Evolutionary conservation across 2,888 invertebrate genomes (phyloP).

Genomic region (Girardia tigrina): DNA sequence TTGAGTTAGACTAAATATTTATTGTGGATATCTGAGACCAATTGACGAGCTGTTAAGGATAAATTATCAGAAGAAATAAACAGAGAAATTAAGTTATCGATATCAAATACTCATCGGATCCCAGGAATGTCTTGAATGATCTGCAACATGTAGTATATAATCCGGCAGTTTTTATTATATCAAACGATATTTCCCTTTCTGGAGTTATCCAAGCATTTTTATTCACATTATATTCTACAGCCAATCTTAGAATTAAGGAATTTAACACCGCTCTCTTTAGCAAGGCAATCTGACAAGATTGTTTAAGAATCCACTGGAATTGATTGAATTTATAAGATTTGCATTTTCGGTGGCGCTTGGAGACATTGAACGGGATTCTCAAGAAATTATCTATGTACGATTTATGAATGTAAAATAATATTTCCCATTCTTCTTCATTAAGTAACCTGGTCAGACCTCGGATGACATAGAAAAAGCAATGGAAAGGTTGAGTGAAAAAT

Average conservation of each 20-base stretch:
- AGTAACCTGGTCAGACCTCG: slow-evolving; percentile 25
- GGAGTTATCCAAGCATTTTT: slow-evolving; percentile 69
- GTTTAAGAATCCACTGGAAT: slow-evolving; percentile 62
- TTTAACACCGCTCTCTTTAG: slow-evolving; percentile 60
- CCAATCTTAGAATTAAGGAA: slow-evolving; percentile 69
- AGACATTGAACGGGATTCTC: background rate
- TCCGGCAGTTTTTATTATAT: slow-evolving; percentile 70
- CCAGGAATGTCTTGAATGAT: slow-evolving; percentile 50
- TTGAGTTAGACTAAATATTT: slow-evolving; percentile 52
- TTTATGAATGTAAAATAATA: slow-evolving; percentile 24
- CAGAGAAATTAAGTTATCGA: slow-evolving; percentile 77
- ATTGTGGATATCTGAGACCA: slow-evolving; percentile 46
- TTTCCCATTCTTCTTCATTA: slow-evolving; percentile 29
- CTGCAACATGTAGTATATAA: slow-evolving; percentile 44
- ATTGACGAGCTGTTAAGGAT: slow-evolving; percentile 53
- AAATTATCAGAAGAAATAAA: slow-evolving; percentile 71
- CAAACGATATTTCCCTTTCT: slow-evolving; percentile 63
- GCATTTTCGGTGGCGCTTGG: slow-evolving; percentile 17
- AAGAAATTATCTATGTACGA: slow-evolving; percentile 29
- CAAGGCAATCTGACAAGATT: slow-evolving; percentile 75
- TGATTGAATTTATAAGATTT: slow-evolving; percentile 43
- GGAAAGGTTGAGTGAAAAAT: no score
- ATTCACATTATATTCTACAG: slow-evolving; percentile 75
- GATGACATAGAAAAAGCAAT: no score
- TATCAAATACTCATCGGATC: slow-evolving; percentile 73